Percentiles rank a stretch among this genome's conserved stretches.
phyloP scores from a whole-genome alignment of 1,140 invertebrate species.

The Lordiphosa mommai region DNA sequence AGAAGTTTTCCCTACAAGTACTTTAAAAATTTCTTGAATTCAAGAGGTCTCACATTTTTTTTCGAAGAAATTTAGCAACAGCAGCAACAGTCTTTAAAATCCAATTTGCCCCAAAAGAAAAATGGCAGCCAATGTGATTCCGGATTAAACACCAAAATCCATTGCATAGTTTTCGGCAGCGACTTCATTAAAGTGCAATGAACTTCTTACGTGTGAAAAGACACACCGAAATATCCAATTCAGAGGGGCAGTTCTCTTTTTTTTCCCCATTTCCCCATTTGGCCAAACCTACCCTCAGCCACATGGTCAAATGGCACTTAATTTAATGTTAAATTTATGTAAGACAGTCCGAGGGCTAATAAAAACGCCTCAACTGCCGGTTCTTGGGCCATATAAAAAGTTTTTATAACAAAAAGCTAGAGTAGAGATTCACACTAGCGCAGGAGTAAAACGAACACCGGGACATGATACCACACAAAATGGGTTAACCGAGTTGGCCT shows the following conservation, averaged over 20 bases:
- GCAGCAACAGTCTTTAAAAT: too few species aligned
- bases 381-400: conserved; percentile 30
- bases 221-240: not conserved
- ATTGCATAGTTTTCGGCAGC: conserved; percentile 32
- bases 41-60: too few species aligned
- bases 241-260: not conserved
- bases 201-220: conserved; percentile 39
- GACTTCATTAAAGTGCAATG: conserved; percentile 71
- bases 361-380: conserved; percentile 58
- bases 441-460: conserved; percentile 2
- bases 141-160: not conserved
- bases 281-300: conserved; percentile 28
- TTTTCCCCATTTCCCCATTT: conserved; percentile 20
- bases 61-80: too few species aligned
- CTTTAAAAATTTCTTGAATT: too few species aligned
- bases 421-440: conserved; percentile 46
- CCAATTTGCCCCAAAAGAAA: not conserved
- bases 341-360: conserved; percentile 60
- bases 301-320: conserved; percentile 55
- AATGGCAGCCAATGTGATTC: not conserved
- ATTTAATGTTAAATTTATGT: conserved; percentile 75
- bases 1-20: too few species aligned
- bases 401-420: conserved; percentile 17
- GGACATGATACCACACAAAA: conserved; percentile 29
- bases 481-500: conserved; percentile 69